Conservation (phyloP, 1,140 invertebrate genomes). For the Antheraea mylitta region DNA sequence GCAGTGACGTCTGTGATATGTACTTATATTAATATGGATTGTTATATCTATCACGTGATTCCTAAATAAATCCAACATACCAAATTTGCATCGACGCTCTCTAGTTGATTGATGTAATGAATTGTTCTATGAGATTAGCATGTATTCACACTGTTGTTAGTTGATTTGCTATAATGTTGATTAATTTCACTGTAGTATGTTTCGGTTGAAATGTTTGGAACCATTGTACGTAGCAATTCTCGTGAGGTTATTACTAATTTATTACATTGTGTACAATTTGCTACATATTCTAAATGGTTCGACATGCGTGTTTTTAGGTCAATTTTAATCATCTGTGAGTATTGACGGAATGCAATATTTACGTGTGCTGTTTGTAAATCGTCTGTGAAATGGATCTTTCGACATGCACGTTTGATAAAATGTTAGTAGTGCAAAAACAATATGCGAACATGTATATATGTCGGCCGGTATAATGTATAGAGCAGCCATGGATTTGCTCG, state of each 20-base stretch:
- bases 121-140: not conserved
- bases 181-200: slow-evolving; percentile 31
- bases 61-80: slow-evolving; percentile 11
- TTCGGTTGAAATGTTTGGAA: slow-evolving; percentile 31
- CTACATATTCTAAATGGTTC: slow-evolving; percentile 39
- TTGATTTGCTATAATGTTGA: slow-evolving; percentile 25
- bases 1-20: slow-evolving; percentile 64
- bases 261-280: slow-evolving; percentile 29
- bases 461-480: slow-evolving; percentile 42
- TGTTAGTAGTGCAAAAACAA: slow-evolving; percentile 43
- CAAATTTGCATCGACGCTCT: not conserved
- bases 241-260: slow-evolving; percentile 21
- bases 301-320: slow-evolving; percentile 47
- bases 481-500: slow-evolving; percentile 56
- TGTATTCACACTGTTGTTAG: not conserved
- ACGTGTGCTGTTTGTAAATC: slow-evolving; percentile 50
- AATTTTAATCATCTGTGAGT: slow-evolving; percentile 43
- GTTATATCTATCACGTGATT: not conserved
- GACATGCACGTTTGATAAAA: slow-evolving; percentile 47
- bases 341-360: slow-evolving; percentile 77
- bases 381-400: slow-evolving; percentile 43
- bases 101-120: slow-evolving; percentile 8
- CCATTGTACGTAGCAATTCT: slow-evolving; percentile 38
- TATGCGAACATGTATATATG: slow-evolving; percentile 36
- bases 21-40: slow-evolving; percentile 13